Evolutionary conservation across 2,113 vertebrate species (phyloP).

Genomic region (Bos indicus): DNA sequence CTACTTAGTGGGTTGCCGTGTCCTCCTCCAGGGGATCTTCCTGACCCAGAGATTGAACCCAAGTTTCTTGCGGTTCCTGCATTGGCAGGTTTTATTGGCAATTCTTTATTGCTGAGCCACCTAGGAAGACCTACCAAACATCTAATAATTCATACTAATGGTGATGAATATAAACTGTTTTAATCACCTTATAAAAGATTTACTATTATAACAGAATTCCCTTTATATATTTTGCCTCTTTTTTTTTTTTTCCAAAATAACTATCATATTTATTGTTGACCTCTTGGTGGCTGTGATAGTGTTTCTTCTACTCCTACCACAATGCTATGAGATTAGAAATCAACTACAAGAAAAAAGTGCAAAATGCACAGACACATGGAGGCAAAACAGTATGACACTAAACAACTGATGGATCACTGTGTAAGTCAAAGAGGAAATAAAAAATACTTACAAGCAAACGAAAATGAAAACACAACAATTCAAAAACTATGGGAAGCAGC

Average conservation of each 20-base stretch:
- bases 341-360: background rate
- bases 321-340: background rate
- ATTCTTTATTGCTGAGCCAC: background rate
- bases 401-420: background rate
- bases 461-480: background rate
- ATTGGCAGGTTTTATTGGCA: background rate
- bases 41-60: background rate
- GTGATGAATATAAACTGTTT: background rate
- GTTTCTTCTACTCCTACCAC: background rate
- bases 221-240: background rate
- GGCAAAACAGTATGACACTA: background rate
- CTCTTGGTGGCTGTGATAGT: background rate
- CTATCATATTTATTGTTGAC: background rate
- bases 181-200: background rate
- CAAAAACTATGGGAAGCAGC: background rate
- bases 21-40: background rate
- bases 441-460: background rate
- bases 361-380: background rate
- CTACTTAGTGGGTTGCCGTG: too few relatives aligned
- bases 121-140: background rate
- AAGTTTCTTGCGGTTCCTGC: background rate
- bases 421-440: background rate
- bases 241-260: background rate
- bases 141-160: background rate
- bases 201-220: background rate